Evolutionary conservation across 2,888 invertebrate genomes (phyloP).

Genomic region (Carpatolechia fugitivella): DNA sequence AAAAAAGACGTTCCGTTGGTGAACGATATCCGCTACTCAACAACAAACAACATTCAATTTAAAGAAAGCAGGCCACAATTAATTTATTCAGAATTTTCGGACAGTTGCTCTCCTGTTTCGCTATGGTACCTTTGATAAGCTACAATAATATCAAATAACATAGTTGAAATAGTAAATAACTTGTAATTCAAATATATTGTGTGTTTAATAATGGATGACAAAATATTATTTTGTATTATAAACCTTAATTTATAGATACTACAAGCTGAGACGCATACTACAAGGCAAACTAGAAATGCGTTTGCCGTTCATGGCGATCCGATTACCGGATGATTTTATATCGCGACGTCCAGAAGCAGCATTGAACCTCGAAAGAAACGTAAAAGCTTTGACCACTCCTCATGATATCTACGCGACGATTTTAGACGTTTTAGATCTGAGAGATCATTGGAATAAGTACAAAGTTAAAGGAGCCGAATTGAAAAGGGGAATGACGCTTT

Average conservation of each 20-base stretch:
- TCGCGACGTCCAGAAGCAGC: slow-evolving; percentile 79
- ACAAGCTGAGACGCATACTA: slow-evolving; percentile 14
- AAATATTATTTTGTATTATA: background rate
- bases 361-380: slow-evolving; percentile 81
- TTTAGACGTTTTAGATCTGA: background rate
- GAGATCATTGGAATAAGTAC: background rate
- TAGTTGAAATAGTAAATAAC: too few species aligned
- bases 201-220: too few species aligned
- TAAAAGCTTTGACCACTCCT: slow-evolving; percentile 86
- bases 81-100: too few species aligned
- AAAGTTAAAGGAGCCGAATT: slow-evolving; percentile 2
- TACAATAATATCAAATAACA: too few species aligned
- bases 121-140: too few species aligned
- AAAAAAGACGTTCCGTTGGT: too few species aligned
- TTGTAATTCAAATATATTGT: too few species aligned
- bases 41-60: too few species aligned
- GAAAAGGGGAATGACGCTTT: slow-evolving; percentile 1
- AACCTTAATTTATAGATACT: background rate
- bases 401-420: slow-evolving; percentile 72
- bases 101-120: too few species aligned
- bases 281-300: slow-evolving; percentile 26
- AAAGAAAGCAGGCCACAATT: too few species aligned
- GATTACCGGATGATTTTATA: slow-evolving; percentile 85
- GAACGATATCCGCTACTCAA: too few species aligned
- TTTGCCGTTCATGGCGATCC: slow-evolving; percentile 73